phyloP scores from a whole-genome alignment of 2,113 vertebrate species.

The Balaeniceps rex region DNA sequence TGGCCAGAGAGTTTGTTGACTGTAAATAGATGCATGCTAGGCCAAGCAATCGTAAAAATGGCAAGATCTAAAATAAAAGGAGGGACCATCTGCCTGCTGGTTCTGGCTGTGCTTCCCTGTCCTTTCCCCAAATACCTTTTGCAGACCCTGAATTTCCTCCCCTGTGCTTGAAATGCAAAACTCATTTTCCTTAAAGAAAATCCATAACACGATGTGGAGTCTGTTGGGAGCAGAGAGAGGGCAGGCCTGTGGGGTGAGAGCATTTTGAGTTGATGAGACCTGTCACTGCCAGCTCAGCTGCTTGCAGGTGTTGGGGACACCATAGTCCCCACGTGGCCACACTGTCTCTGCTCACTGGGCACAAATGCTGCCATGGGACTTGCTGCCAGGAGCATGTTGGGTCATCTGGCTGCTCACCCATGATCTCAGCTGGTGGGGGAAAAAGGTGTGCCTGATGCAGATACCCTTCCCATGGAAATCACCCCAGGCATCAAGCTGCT shows the following conservation, averaged over 20 bases:
- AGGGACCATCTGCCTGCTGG: not conserved
- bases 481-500: not conserved
- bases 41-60: not conserved
- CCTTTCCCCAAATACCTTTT: not conserved
- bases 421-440: not conserved
- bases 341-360: not conserved
- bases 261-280: not conserved
- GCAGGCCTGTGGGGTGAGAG: not conserved
- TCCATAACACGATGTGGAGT: accelerated
- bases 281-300: not conserved
- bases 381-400: accelerated
- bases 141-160: not conserved
- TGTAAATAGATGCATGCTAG: not conserved
- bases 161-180: not conserved
- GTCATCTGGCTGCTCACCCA: not conserved
- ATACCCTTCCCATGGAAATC: not conserved
- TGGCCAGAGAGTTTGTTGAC: not conserved
- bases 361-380: not conserved
- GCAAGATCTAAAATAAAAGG: not conserved
- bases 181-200: not conserved
- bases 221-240: not conserved
- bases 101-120: not conserved
- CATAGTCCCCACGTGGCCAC: accelerated
- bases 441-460: not conserved
- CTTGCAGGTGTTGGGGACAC: not conserved